These are phyloP conservation scores for Noctua fimbriata DNA, from an alignment of 2,888 invertebrate species.

Conservation along the genomic window DNA sequence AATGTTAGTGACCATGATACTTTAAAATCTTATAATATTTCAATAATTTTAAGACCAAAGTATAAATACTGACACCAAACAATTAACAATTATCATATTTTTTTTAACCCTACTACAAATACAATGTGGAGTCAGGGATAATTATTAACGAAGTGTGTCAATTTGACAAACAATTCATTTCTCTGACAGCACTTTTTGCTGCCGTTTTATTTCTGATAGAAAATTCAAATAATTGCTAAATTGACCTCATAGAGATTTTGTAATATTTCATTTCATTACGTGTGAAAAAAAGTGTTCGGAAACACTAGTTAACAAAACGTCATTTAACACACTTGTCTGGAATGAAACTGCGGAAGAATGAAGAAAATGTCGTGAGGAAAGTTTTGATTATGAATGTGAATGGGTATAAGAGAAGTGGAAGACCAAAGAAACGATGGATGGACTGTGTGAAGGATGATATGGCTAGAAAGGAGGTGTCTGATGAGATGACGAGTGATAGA, in stretches of 20 bases:
- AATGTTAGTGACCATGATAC: no score
- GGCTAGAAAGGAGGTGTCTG: no score
- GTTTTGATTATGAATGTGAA: no score
- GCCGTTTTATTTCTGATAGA: not conserved
- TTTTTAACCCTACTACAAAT: not conserved
- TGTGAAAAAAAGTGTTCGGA: not conserved
- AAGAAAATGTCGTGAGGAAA: no score
- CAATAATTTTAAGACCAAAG: conserved; percentile 2
- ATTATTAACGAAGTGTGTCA: not conserved
- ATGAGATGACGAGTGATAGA: no score
- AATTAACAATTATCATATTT: not conserved
- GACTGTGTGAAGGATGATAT: no score
- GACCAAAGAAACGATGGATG: no score
- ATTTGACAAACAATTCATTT: not conserved
- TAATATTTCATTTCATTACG: not conserved
- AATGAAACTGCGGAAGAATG: no score
- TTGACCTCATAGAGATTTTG: not conserved
- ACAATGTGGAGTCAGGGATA: not conserved
- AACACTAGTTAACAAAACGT: no score
- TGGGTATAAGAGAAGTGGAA: no score
- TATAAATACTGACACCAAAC: not conserved
- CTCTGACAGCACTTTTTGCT: not conserved
- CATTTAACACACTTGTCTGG: no score
- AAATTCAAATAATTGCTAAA: not conserved
- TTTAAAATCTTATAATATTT: not conserved